Conservation (phyloP, 1,140 invertebrate genomes). For the Anoplolepis gracilipes region DNA sequence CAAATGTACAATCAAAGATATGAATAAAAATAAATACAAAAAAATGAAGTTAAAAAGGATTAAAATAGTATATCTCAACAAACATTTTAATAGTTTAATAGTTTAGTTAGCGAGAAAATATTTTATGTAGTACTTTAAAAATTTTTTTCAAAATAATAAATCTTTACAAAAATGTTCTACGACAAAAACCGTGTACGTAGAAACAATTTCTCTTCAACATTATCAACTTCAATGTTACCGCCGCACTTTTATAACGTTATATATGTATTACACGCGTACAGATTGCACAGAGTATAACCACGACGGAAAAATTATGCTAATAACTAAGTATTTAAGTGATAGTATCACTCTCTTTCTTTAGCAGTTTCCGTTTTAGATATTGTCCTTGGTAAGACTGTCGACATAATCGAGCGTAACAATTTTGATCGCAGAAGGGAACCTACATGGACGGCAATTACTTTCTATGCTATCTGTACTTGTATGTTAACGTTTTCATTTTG, state of each 20-base stretch:
- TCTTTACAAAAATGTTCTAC: slow-evolving; percentile 2
- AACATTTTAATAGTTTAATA: too few species aligned
- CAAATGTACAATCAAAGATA: not conserved
- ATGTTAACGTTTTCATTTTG: not conserved
- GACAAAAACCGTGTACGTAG: not conserved
- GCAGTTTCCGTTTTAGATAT: slow-evolving; percentile 39
- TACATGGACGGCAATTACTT: slow-evolving; percentile 81
- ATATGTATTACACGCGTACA: not conserved
- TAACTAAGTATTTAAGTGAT: slow-evolving; percentile 39
- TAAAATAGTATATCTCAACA: not conserved
- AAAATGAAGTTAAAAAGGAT: slow-evolving; percentile 15
- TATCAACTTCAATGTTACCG: slow-evolving; percentile 40
- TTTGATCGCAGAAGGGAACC: slow-evolving; percentile 68
- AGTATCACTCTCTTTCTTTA: slow-evolving; percentile 3
- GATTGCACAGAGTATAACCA: slow-evolving; percentile 42
- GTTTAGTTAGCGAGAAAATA: not conserved
- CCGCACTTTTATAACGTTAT: slow-evolving; percentile 24
- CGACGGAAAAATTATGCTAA: slow-evolving; percentile 17
- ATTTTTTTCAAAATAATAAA: slow-evolving; percentile 12
- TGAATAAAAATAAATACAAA: slow-evolving; percentile 18
- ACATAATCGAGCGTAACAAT: slow-evolving; percentile 48
- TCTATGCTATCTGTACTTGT: slow-evolving; percentile 69
- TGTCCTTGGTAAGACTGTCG: slow-evolving; percentile 24
- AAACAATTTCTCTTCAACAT: slow-evolving; percentile 27
- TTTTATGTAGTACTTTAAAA: slow-evolving; percentile 7